These are phyloP conservation scores for Agonopterix heracliana DNA, from an alignment of 2,888 invertebrate genomes.

Conservation along the genomic window DNA sequence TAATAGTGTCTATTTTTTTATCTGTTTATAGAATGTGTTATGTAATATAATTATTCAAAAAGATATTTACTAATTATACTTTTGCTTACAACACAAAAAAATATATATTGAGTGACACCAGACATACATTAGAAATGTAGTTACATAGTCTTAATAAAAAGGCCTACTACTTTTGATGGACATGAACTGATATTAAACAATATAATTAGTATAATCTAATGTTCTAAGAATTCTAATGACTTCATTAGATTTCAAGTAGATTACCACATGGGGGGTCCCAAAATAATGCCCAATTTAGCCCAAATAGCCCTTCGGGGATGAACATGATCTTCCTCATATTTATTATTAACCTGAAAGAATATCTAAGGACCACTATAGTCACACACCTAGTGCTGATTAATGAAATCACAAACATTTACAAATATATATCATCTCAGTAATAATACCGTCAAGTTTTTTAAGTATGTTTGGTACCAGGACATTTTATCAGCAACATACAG, in stretches of 20 bases:
- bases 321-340: slow-evolving; percentile 50
- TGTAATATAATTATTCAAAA: no score
- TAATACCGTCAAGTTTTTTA: background rate
- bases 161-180: slow-evolving; percentile 1
- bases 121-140: no score
- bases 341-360: slow-evolving; percentile 58
- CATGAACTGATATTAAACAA: background rate
- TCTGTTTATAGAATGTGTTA: no score
- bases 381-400: slow-evolving; percentile 39
- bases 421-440: slow-evolving; percentile 5
- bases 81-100: no score
- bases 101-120: no score
- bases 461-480: no score
- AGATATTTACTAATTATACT: no score
- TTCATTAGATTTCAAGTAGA: slow-evolving; percentile 20
- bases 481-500: no score
- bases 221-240: background rate
- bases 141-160: background rate
- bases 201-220: background rate
- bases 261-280: slow-evolving; percentile 59
- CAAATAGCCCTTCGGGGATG: slow-evolving; percentile 45
- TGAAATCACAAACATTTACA: slow-evolving; percentile 26
- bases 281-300: slow-evolving; percentile 60
- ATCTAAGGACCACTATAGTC: slow-evolving; percentile 41
- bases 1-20: no score